Conservation (phyloP, 2,888 invertebrate genomes). For the Callyntrura sp. region DNA sequence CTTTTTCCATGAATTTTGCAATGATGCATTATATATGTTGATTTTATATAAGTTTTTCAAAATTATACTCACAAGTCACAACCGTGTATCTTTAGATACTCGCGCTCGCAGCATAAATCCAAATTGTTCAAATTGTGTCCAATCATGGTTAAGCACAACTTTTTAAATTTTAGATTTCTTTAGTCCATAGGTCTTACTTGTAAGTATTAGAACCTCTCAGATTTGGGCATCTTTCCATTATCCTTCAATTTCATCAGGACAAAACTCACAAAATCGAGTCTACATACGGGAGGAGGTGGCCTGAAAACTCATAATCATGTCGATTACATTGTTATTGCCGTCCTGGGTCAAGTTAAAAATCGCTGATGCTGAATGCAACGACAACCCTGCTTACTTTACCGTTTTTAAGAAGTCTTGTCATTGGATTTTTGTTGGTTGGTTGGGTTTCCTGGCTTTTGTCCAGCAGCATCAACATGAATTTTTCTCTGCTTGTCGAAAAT, state of each 20-base stretch:
- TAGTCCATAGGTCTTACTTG: too few species aligned
- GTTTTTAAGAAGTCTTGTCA: slow-evolving; percentile 6
- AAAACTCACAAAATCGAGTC: neutral
- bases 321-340: slow-evolving; percentile 36
- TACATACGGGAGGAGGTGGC: neutral
- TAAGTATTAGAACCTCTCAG: neutral
- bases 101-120: too few species aligned
- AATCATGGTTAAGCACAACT: too few species aligned
- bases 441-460: slow-evolving; percentile 59
- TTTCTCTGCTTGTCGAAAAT: slow-evolving; percentile 62
- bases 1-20: too few species aligned
- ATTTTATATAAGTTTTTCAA: too few species aligned
- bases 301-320: neutral
- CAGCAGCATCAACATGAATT: slow-evolving; percentile 50
- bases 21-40: too few species aligned
- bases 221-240: neutral
- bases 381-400: slow-evolving; percentile 29
- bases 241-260: neutral
- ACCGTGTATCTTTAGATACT: too few species aligned
- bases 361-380: slow-evolving; percentile 59
- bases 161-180: too few species aligned
- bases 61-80: too few species aligned
- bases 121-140: too few species aligned
- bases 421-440: slow-evolving; percentile 46
- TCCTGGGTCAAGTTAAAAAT: slow-evolving; percentile 68